Conservation (phyloP, 2,888 invertebrate genomes). For the Pantelozetes paolii region DNA sequence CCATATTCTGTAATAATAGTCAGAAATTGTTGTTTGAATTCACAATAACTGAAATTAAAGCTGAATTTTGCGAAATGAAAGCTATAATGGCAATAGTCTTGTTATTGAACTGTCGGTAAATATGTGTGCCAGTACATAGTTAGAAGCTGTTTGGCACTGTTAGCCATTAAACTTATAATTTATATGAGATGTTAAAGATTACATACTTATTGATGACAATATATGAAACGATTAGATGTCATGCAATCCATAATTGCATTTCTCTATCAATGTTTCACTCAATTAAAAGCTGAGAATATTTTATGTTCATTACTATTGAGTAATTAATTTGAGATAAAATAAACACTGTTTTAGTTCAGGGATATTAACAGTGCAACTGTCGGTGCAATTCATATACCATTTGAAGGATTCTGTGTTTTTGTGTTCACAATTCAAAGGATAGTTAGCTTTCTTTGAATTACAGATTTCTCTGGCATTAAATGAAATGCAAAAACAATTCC, state of each 20-base stretch:
- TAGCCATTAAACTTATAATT: neutral
- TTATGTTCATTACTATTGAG: no score
- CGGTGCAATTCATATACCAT: no score
- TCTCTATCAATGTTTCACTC: neutral
- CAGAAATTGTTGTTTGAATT: no score
- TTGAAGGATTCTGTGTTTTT: neutral
- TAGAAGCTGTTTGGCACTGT: neutral
- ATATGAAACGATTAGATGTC: neutral
- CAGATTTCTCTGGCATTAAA: neutral
- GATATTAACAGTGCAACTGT: no score
- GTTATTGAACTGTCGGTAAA: no score
- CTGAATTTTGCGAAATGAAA: no score
- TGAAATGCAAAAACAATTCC: neutral
- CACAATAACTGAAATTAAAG: no score
- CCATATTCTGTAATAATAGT: no score
- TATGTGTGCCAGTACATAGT: no score
- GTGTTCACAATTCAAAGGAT: neutral
- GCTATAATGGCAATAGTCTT: no score
- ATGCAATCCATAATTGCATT: neutral
- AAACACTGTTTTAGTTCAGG: neutral
- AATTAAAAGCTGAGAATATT: neutral
- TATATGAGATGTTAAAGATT: no score
- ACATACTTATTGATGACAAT: neutral
- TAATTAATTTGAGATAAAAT: neutral
- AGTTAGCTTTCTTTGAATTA: neutral